A percentile compares a stretch with the other conserved stretches of the same genome.
Conservation (phyloP, 2,797 vertebrate species). For the Crocidura indochinensis region DNA sequence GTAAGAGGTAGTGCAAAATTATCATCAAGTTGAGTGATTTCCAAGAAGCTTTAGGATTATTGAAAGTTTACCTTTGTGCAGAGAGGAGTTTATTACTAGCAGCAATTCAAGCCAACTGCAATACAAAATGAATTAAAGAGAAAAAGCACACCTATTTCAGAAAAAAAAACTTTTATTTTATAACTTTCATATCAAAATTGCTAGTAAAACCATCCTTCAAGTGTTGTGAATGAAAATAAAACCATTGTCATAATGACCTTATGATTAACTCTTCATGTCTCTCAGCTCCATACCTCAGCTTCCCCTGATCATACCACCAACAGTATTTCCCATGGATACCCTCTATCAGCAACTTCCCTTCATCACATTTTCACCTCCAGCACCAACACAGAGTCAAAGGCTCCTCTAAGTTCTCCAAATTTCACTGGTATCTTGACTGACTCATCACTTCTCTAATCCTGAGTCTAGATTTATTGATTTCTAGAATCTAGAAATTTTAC, state of each 20-base stretch:
- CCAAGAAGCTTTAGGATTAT: neutral
- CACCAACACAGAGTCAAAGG: neutral
- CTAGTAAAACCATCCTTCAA: slow-evolving; percentile 17
- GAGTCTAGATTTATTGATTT: neutral
- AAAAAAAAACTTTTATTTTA: slow-evolving; percentile 15
- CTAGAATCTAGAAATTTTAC: too few species aligned
- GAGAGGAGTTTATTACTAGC: slow-evolving; percentile 45
- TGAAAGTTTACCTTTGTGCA: slow-evolving; percentile 30
- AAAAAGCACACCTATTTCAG: neutral
- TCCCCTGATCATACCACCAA: neutral
- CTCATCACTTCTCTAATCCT: neutral
- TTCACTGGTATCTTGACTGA: neutral
- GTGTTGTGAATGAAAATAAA: neutral
- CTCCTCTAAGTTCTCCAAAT: neutral
- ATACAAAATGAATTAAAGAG: slow-evolving; percentile 25
- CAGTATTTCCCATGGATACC: neutral
- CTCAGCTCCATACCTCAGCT: neutral
- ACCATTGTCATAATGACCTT: neutral
- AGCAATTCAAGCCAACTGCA: slow-evolving; percentile 45
- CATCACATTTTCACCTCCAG: neutral
- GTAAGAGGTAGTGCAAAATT: slow-evolving; percentile 5
- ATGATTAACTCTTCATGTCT: neutral
- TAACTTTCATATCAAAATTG: slow-evolving; percentile 24
- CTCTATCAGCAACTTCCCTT: neutral
- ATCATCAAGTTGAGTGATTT: slow-evolving; percentile 43